Conservation (phyloP, 2,797 vertebrate species). For the Thaleichthys pacificus region DNA sequence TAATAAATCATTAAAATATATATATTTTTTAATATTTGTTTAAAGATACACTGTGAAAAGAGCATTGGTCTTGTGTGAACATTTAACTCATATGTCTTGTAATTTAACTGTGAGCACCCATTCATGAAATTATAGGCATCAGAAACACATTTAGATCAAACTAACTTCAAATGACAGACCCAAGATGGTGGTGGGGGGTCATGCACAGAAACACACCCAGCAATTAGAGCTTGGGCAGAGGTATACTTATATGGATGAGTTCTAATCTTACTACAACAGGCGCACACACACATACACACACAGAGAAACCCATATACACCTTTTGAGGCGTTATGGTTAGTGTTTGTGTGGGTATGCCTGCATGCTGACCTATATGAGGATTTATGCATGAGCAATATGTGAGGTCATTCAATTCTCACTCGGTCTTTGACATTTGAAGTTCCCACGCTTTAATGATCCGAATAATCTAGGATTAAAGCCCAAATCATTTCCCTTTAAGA, state of each 20-base stretch:
- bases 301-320: neutral
- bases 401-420: neutral
- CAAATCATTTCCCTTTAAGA: neutral
- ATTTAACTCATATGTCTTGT: neutral
- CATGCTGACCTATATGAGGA: neutral
- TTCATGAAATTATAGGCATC: conserved; percentile 13
- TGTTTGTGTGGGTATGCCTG: too few relatives aligned
- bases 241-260: neutral
- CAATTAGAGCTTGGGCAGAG: conserved; percentile 8
- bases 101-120: neutral
- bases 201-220: conserved; percentile 11
- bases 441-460: neutral
- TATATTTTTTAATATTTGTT: too few relatives aligned
- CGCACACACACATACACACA: neutral
- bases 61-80: neutral
- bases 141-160: conserved; percentile 6
- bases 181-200: neutral
- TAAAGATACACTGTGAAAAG: neutral
- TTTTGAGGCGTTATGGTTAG: neutral
- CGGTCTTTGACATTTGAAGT: neutral
- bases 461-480: neutral
- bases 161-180: neutral
- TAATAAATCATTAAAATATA: too few relatives aligned
- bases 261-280: neutral
- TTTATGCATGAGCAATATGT: neutral